Base-by-base conservation (phyloP, 1,140 invertebrate species). In the Lineus longissimus region DNA sequence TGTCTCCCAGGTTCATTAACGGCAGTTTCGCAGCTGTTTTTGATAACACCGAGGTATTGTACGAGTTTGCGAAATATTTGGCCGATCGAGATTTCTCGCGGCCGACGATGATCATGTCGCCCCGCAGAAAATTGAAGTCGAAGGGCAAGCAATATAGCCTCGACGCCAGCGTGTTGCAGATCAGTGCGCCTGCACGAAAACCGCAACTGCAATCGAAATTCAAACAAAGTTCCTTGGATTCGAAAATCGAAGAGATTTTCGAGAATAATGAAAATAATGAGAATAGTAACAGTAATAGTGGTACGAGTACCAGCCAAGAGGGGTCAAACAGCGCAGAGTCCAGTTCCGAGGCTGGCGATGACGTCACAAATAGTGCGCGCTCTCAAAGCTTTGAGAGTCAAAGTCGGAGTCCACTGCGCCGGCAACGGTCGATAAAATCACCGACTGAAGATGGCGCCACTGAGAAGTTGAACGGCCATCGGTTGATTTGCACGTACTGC, bases 1-100 rank as follows among this genome's bases (percentile, higher is more conserved):
- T 96, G 88, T 96, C 94, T 27, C 95, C 95, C 0, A 97, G 97
- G 83, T 91, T 98, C 22, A 92, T 97, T 7, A 97, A 97, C 73
- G 95, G 93, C 0, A 96, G 92, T 67, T 97, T 95, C 82, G 94
- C 91, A 0, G 95, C 94, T 7, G 90, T 98, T 64, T 94, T 95
- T 73, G 94, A 98, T 75, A 90, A 91, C 33, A 89, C 88, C 59
- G 91, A 93, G 71, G 86, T 92, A 17, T 84, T 94, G 55, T 87
- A 88, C 23, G 91, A 91, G 65, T 91, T 89, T 77, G 88, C 88
- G 40, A 76, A 80, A 57, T 88, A 87, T n/a, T 87, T 90, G 69
- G 70, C 65, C 1, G 67, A 65, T 22, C 64, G 70, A 19, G 74
- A 76, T 61, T 68, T 74, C 54, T 70, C 71, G 45, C 73, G 72